Evolutionary conservation across 2,113 vertebrate species (phyloP).

Genomic region (Anser cygnoides): DNA sequence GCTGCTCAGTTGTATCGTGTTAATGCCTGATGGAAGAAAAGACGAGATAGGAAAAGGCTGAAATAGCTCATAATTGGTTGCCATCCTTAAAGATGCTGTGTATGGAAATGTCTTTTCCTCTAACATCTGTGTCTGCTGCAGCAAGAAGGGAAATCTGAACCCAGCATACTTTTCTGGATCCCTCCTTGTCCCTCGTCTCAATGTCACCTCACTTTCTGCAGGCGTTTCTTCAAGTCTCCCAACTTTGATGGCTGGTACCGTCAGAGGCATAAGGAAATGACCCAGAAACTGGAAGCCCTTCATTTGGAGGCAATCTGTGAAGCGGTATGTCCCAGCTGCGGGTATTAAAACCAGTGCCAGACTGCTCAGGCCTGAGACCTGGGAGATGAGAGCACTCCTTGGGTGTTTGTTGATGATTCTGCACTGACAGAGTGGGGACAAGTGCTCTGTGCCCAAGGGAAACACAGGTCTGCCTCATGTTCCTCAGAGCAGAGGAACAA

Average conservation of each 20-base stretch:
- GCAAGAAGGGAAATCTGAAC: background rate
- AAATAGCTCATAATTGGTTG: accelerated
- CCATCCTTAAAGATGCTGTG: background rate
- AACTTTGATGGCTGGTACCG: slow-evolving; percentile 97
- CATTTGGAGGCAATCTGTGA: slow-evolving; percentile 90
- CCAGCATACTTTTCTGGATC: accelerated
- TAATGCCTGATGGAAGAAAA: background rate
- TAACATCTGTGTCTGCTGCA: background rate
- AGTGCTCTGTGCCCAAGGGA: background rate
- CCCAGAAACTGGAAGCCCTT: slow-evolving; percentile 89
- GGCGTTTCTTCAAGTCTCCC: slow-evolving; percentile 91
- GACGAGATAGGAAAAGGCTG: accelerated
- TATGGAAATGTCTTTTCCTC: background rate
- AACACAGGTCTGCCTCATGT: accelerated
- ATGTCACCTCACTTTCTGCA: slow-evolving; percentile 9
- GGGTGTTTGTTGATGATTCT: accelerated
- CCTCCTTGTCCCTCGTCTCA: background rate
- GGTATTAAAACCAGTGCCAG: accelerated
- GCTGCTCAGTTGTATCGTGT: background rate
- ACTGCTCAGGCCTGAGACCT: background rate
- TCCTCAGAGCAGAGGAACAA: background rate
- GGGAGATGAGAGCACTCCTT: background rate
- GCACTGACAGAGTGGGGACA: accelerated
- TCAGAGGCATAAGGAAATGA: slow-evolving; percentile 90
- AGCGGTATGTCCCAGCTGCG: slow-evolving; percentile 75